These are phyloP conservation scores for Pollenia amentaria DNA, from an alignment of 2,888 invertebrate species.

Conservation along the genomic window DNA sequence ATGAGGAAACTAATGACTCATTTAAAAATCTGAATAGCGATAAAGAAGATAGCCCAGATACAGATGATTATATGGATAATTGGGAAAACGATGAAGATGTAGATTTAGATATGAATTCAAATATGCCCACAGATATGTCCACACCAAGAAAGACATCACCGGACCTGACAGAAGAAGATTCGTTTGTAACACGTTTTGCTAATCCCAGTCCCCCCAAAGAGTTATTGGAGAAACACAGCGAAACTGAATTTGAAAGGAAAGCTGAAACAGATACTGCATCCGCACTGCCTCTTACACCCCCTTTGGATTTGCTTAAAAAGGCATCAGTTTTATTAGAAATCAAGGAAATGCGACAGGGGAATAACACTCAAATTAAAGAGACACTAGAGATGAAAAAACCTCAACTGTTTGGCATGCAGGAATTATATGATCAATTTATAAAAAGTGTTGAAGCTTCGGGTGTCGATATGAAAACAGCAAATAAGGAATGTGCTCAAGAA, in stretches of 20 bases:
- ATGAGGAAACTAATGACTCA: constrained; percentile 68
- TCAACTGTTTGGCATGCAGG: constrained; percentile 80
- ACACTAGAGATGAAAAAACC: constrained; percentile 13
- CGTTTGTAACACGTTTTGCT: constrained; percentile 77
- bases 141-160: constrained; percentile 76
- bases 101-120: constrained; percentile 76
- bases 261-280: constrained; percentile 14
- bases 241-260: constrained; percentile 14
- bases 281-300: constrained; percentile 47
- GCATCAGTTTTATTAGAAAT: not conserved
- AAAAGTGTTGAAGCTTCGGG: constrained; percentile 82
- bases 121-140: constrained; percentile 78
- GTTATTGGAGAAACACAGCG: constrained; percentile 34
- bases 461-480: constrained; percentile 73
- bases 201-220: constrained; percentile 79
- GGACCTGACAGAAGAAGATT: constrained; percentile 71
- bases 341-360: constrained; percentile 17
- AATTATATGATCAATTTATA: constrained; percentile 83
- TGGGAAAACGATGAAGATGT: constrained; percentile 83
- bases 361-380: not conserved
- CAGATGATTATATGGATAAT: constrained; percentile 84
- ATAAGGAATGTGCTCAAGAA: constrained; percentile 17
- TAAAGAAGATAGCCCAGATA: constrained; percentile 82
- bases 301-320: constrained; percentile 53
- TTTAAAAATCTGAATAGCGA: constrained; percentile 61